Base-by-base conservation (phyloP, 2,888 invertebrate genomes). In the Carpatolechia fugitivella region DNA sequence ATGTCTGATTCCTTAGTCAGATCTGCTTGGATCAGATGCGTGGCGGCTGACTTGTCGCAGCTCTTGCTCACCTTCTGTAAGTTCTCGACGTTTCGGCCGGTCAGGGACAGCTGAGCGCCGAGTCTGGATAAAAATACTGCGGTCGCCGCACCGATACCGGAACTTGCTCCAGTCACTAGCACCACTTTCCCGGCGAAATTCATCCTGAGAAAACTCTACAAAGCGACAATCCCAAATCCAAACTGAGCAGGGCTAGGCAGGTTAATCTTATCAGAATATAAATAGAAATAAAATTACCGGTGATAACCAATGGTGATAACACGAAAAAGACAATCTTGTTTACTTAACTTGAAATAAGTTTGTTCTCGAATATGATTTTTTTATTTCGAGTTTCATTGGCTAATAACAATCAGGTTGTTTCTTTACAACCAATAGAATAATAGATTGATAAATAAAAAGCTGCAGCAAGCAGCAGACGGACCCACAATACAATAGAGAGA, bases 81-180 rank as follows among this genome's bases (percentile, higher is more conserved):
- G 68, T 94, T 94, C 56, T 92, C 92, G 46, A 85, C 70, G 78
- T 95, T 95, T 65, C 95, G 90, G 0, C 95, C 95, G 24, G 92
- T 92, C 1, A 95, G 66, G 0, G 95, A 93, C n/a, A 97, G 78
- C 56, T 91, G 92, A 0, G 96, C 96, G 20, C 96, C 96, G 36
- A 95, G 88, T 68, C 92, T 91, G 1, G 96, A 93, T 63, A 97
- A 92, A 65, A 94, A 93, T 59, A 95, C 84, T 0, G 97, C 96
- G 7, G 96, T 95, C 6, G 95, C 95, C 40, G 94, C 94, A 3
- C 97, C 97, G 60, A 97, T 97, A 5, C 97, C 97, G 14, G 96
- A 96, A 78, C 96, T 96, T 0, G 96, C 96, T 50, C 97, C 96
- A 41, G 95, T 95, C 61, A 95, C 92, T 51, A 95, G 82, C 10